Conservation (phyloP, 2,113 vertebrate species). For the Corythornis cristatus region DNA sequence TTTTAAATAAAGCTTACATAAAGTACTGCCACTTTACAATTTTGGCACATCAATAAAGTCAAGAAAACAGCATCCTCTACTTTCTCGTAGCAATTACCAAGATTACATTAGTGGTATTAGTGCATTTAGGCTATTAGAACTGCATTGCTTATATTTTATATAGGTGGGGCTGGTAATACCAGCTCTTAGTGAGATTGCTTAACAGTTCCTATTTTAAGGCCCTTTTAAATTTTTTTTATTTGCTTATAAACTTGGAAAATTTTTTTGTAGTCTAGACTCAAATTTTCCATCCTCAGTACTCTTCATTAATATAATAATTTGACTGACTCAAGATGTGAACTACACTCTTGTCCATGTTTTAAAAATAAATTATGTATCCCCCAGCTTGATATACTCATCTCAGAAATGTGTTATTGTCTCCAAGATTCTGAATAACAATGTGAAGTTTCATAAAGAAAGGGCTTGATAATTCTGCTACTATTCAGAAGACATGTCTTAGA, state of each 20-base stretch:
- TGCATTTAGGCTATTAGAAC: constrained; percentile 48
- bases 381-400: not conserved
- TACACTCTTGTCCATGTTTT: not conserved
- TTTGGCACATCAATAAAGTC: constrained; percentile 39
- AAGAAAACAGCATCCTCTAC: constrained; percentile 36
- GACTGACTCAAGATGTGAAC: not conserved
- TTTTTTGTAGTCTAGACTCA: not conserved
- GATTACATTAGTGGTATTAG: constrained; percentile 28
- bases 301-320: not conserved
- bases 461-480: not conserved
- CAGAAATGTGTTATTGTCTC: not conserved
- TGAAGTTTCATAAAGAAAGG: not conserved
- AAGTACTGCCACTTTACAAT: constrained; percentile 45
- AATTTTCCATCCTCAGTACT: constrained; percentile 20
- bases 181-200: constrained; percentile 42
- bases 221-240: not conserved
- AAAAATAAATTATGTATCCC: not conserved
- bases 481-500: not conserved
- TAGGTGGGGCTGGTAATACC: constrained; percentile 36
- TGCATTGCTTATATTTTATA: constrained; percentile 50
- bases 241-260: not conserved
- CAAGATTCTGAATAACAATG: not conserved
- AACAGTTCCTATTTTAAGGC: constrained; percentile 40
- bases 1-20: constrained; percentile 67
- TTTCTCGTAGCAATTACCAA: constrained; percentile 38